Percentiles rank a stretch among this genome's conserved stretches.
Conservation (phyloP, 2,888 invertebrate genomes). For the Latrodectus hesperus region DNA sequence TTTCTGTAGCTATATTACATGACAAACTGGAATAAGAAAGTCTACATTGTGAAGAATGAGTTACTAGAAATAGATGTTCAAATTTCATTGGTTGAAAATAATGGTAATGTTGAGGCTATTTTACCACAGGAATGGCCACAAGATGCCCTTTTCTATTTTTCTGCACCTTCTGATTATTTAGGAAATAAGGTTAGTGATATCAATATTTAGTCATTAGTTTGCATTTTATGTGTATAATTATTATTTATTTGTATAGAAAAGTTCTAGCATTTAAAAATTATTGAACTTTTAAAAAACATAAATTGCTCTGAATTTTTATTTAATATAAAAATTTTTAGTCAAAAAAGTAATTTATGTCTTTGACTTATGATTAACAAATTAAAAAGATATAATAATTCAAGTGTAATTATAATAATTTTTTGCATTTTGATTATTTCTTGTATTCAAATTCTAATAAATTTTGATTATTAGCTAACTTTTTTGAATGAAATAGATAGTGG, state of each 20-base stretch:
- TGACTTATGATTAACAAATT: too few species aligned
- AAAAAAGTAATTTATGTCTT: background rate
- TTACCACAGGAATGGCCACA: constrained; percentile 71
- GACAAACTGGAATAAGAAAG: constrained; percentile 82
- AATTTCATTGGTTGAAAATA: constrained; percentile 7
- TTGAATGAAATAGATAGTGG: too few species aligned
- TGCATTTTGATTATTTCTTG: too few species aligned
- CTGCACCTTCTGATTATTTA: constrained; percentile 83
- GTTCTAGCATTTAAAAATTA: too few species aligned
- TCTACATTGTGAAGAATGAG: constrained; percentile 76
- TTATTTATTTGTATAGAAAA: too few species aligned
- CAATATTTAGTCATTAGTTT: too few species aligned
- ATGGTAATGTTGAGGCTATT: constrained; percentile 29
- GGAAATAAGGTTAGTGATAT: constrained; percentile 80
- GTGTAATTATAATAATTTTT: too few species aligned
- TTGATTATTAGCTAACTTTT: too few species aligned
- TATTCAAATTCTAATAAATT: too few species aligned
- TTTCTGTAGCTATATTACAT: constrained; percentile 78
- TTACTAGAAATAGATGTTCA: constrained; percentile 71
- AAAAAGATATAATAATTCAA: too few species aligned
- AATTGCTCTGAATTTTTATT: background rate
- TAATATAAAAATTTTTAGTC: background rate
- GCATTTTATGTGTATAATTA: too few species aligned
- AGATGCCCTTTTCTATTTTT: constrained; percentile 81
- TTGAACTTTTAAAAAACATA: too few species aligned